These are phyloP conservation scores for Lacerta agilis DNA, from an alignment of 2,797 vertebrate species.

Conservation along the genomic window DNA sequence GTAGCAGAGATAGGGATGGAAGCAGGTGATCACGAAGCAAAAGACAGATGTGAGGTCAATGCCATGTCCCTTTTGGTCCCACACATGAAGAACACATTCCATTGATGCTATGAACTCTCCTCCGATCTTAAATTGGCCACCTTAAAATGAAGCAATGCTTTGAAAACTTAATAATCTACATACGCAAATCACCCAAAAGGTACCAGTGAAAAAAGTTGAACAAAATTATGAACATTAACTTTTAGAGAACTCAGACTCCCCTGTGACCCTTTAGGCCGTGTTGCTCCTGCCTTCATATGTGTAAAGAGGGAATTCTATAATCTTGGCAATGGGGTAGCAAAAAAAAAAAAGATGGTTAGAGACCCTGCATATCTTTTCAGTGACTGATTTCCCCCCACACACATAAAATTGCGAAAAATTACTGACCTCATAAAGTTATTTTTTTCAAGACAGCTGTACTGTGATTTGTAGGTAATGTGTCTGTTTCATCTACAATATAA, in stretches of 20 bases:
- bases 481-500: neutral
- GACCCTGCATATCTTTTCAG: slow-evolving; percentile 57
- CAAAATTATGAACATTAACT: no score
- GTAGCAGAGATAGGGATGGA: neutral
- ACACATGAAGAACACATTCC: neutral
- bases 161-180: neutral
- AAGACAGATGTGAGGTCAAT: neutral
- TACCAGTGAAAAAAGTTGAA: neutral
- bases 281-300: slow-evolving; percentile 58
- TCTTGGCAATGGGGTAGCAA: slow-evolving; percentile 61
- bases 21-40: neutral
- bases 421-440: slow-evolving; percentile 56
- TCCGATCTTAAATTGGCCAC: neutral
- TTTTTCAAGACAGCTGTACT: slow-evolving; percentile 29
- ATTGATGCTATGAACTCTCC: fast-evolving
- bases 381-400: slow-evolving; percentile 62
- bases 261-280: neutral
- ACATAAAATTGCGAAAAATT: slow-evolving; percentile 63
- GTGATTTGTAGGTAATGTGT: neutral
- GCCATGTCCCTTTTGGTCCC: neutral
- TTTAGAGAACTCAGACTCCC: no score
- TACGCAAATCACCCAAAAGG: neutral
- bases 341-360: slow-evolving; percentile 68
- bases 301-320: slow-evolving; percentile 61
- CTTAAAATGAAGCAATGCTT: neutral